phyloP scores from a whole-genome alignment of 1,140 invertebrate genomes.

The Papilio helenus region DNA sequence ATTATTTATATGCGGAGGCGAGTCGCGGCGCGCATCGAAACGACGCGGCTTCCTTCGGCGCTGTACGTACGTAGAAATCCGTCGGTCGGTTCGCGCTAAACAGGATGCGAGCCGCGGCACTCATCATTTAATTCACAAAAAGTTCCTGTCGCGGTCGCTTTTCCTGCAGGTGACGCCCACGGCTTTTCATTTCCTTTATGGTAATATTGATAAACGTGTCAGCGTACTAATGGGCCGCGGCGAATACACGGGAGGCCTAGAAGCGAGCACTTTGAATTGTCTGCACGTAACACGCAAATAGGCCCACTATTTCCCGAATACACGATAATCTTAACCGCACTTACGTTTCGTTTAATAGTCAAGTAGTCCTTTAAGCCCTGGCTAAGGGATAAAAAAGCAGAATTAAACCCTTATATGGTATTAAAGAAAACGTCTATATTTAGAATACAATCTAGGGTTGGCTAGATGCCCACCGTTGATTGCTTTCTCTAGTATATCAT shows the following conservation, averaged over 20 bases:
- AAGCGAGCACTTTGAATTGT: neutral
- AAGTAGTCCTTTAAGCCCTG: neutral
- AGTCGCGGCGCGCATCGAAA: slow-evolving; percentile 64
- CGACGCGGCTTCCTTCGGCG: slow-evolving; percentile 69
- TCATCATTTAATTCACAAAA: slow-evolving; percentile 73
- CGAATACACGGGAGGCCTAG: neutral
- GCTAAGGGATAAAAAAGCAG: neutral
- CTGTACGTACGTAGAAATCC: slow-evolving; percentile 69
- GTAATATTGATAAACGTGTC: slow-evolving; percentile 69
- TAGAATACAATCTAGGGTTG: neutral
- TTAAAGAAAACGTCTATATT: neutral
- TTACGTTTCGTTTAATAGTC: no score
- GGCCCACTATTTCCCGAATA: neutral
- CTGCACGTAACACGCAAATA: neutral
- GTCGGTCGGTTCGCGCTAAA: slow-evolving; percentile 66
- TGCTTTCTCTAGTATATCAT: neutral
- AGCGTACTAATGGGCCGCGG: slow-evolving; percentile 67
- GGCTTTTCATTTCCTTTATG: slow-evolving; percentile 66
- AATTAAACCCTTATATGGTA: neutral
- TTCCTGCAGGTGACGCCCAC: slow-evolving; percentile 65
- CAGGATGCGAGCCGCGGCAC: slow-evolving; percentile 68
- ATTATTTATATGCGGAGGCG: slow-evolving; percentile 80
- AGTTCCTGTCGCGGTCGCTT: slow-evolving; percentile 70
- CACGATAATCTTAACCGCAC: no score
- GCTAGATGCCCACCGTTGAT: neutral